phyloP scores from a whole-genome alignment of 2,888 invertebrate genomes.

The Peribatodes rhomboidaria region DNA sequence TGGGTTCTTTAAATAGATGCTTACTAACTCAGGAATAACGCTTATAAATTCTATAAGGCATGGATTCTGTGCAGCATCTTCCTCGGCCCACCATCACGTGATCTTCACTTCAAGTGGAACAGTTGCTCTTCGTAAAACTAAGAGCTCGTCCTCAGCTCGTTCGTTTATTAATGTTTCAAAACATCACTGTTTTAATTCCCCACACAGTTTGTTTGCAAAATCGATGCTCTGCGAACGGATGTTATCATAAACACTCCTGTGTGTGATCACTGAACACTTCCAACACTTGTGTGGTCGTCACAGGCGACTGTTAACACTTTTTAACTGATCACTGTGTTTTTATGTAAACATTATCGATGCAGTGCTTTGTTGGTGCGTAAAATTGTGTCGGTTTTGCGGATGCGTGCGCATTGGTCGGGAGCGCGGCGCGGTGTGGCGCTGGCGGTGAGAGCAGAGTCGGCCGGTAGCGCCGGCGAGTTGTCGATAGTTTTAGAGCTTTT shows the following conservation, averaged over 20 bases:
- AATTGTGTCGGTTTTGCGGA: conserved; percentile 21
- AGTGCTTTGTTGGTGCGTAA: conserved; percentile 11
- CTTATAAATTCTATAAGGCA: conserved; percentile 30
- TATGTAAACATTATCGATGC: conserved; percentile 36
- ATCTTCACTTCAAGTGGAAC: background rate
- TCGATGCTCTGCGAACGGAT: conserved; percentile 31
- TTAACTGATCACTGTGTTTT: conserved; percentile 35
- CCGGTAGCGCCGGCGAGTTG: background rate
- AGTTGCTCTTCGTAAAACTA: background rate
- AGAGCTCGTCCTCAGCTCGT: conserved; percentile 12
- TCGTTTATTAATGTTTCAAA: conserved; percentile 18
- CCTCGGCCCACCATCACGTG: background rate
- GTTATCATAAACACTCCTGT: conserved; percentile 34
- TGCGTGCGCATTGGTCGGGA: conserved; percentile 55
- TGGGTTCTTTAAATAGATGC: conserved; percentile 33
- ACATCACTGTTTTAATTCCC: conserved; percentile 28
- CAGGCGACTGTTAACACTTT: conserved; percentile 21
- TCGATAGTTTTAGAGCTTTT: conserved; percentile 14
- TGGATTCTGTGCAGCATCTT: conserved; percentile 7
- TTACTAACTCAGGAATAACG: conserved; percentile 22
- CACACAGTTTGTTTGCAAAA: conserved; percentile 38
- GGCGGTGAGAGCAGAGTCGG: background rate
- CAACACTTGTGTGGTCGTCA: conserved; percentile 19
- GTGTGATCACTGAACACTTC: conserved; percentile 19
- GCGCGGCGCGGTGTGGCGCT: conserved; percentile 50